A percentile compares a stretch with the other conserved stretches of the same genome.
Conservation (phyloP, 2,797 vertebrate genomes). For the Geotrypetes seraphini region DNA sequence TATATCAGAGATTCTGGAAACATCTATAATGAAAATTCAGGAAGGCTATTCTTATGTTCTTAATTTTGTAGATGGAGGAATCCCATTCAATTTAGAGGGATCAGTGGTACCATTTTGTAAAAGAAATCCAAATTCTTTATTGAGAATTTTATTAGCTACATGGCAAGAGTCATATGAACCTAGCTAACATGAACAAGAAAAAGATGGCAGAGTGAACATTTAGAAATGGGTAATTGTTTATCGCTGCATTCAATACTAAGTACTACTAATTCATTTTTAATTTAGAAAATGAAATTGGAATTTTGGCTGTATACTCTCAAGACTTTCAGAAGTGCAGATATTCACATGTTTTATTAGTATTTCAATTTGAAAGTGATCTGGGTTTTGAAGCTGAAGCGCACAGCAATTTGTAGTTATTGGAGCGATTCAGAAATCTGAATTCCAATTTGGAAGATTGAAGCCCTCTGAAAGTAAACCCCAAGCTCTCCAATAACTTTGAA, state of each 20-base stretch:
- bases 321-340: constrained; percentile 17
- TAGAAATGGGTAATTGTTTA: not conserved
- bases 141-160: no score
- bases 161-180: no score
- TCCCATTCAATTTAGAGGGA: no score
- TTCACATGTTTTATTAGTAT: constrained; percentile 8
- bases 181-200: no score
- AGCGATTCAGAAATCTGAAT: constrained; percentile 40
- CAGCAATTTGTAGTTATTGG: constrained; percentile 40
- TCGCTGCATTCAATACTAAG: constrained; percentile 10
- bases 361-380: constrained; percentile 20
- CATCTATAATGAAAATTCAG: no score
- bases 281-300: constrained; percentile 7
- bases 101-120: no score
- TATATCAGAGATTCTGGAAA: no score
- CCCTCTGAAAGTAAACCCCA: constrained; percentile 38
- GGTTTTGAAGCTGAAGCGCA: constrained; percentile 15
- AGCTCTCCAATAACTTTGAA: constrained; percentile 46
- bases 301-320: not conserved
- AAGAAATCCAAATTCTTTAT: no score
- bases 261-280: not conserved
- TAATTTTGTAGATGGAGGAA: no score
- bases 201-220: constrained; percentile 2
- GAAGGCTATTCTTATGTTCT: no score
- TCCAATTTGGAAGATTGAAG: constrained; percentile 45